Base-by-base conservation (phyloP, 92 coral and sea anemone species). In the Virgularia gustaviana region DNA sequence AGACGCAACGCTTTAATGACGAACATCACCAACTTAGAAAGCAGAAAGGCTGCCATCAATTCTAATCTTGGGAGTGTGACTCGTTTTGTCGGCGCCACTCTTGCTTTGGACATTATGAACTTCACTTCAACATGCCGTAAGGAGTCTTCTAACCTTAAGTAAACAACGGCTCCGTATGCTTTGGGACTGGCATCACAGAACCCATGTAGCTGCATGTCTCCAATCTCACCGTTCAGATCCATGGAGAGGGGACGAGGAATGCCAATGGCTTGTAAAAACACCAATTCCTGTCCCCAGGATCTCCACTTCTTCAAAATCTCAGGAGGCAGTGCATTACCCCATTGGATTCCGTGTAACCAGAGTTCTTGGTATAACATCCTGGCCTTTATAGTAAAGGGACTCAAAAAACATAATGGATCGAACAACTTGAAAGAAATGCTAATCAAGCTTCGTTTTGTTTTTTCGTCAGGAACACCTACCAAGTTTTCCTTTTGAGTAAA, bases 401-500 rank as follows among this genome's bases (percentile, higher is more conserved):
- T 19, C 4, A 56, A 10, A 56, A 56, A 56, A 28, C 63, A 15
- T 19, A 37, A 44, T 6, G 74, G 56, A 16, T 30, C 74, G 29
- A 67, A 67, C 15, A 67, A 36, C 35, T 67, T 67, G 6, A 33
- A 67, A 19, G 74, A 25, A 8, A 67, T 43, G 19, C 74, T 67
- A 1, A 67, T 22, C 32, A 67, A 8, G 27, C 74, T 67, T 67
- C 74, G 1, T 22, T 67, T 67, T 2, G 74, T 67, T 45, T 30
- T 20, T 11, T 39, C 29, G 31, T 67, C 74, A 12, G 51, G 15
- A 20, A 34, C 0, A 19, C 23, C 10, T 11, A 67, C 5, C 15
- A 67, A 30, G 6, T 43, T 67, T 13, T 44, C 24, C 29, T 58
- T 58, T 67, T 67, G 74, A 13, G 39, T 39, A 33, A 67, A 67